These are phyloP conservation scores for Mormyrus lacerda DNA, from an alignment of 2,113 vertebrate genomes.

Conservation along the genomic window DNA sequence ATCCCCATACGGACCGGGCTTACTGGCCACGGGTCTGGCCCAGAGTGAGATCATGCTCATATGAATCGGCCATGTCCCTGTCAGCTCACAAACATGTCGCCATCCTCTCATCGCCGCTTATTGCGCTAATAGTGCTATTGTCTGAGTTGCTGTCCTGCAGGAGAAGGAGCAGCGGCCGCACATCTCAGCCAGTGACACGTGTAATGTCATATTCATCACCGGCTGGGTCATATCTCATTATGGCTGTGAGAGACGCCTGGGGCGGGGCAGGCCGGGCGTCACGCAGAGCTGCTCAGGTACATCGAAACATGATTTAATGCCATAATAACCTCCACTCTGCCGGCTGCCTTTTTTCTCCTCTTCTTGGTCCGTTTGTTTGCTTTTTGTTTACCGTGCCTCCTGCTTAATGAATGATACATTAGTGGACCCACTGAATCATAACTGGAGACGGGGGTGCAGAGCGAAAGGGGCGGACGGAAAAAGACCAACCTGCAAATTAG, in stretches of 20 bases:
- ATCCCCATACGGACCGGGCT: too few relatives aligned
- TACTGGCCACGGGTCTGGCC: neutral
- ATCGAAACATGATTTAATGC: neutral
- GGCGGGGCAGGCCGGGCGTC: neutral
- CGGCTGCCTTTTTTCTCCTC: neutral
- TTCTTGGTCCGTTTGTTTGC: neutral
- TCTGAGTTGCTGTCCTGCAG: neutral
- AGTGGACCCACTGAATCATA: neutral
- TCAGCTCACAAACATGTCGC: neutral
- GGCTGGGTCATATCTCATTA: slow-evolving; percentile 6
- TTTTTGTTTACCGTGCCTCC: neutral
- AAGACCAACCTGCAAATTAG: neutral
- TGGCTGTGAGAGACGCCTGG: slow-evolving; percentile 2
- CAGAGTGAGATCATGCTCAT: neutral
- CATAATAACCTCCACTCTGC: neutral
- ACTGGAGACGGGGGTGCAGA: neutral
- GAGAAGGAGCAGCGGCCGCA: neutral
- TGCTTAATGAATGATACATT: slow-evolving; percentile 2
- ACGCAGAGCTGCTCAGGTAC: neutral
- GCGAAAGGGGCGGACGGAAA: neutral
- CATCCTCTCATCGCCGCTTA: neutral
- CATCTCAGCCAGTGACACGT: neutral
- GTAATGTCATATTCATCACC: slow-evolving; percentile 4
- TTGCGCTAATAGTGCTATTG: neutral
- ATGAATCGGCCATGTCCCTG: neutral